Conservation (phyloP, 1,140 invertebrate species). For the Cydia strobilella region DNA sequence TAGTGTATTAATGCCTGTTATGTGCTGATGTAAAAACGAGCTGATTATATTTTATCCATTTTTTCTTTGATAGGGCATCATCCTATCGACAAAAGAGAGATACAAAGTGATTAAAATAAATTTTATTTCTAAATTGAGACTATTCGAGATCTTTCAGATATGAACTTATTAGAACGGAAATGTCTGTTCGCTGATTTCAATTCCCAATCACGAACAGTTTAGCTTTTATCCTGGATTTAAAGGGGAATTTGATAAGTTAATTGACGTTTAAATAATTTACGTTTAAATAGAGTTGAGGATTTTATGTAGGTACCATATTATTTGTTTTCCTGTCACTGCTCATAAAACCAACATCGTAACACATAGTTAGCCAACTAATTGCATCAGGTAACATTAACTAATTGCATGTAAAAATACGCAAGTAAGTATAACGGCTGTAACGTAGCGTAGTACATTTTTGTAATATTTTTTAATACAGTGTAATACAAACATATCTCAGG, state of each 20-base stretch:
- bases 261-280: neutral
- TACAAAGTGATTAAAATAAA: neutral
- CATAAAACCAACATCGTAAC: neutral
- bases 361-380: too few relatives aligned
- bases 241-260: slow-evolving; percentile 38
- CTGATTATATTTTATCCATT: neutral
- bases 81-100: neutral
- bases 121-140: slow-evolving; percentile 9
- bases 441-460: too few relatives aligned
- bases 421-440: too few relatives aligned
- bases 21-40: too few relatives aligned
- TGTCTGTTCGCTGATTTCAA: slow-evolving; percentile 27
- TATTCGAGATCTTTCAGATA: slow-evolving; percentile 17
- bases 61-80: neutral
- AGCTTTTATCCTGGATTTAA: slow-evolving; percentile 38
- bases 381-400: too few relatives aligned
- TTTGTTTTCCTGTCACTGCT: neutral
- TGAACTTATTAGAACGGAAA: slow-evolving; percentile 35
- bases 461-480: too few relatives aligned
- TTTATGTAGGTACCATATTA: neutral
- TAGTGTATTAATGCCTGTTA: too few relatives aligned
- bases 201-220: slow-evolving; percentile 34
- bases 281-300: neutral
- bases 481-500: too few relatives aligned
- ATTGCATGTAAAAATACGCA: too few relatives aligned